These are phyloP conservation scores for Sinelater perroti DNA, from an alignment of 2,888 invertebrate species.

Conservation along the genomic window DNA sequence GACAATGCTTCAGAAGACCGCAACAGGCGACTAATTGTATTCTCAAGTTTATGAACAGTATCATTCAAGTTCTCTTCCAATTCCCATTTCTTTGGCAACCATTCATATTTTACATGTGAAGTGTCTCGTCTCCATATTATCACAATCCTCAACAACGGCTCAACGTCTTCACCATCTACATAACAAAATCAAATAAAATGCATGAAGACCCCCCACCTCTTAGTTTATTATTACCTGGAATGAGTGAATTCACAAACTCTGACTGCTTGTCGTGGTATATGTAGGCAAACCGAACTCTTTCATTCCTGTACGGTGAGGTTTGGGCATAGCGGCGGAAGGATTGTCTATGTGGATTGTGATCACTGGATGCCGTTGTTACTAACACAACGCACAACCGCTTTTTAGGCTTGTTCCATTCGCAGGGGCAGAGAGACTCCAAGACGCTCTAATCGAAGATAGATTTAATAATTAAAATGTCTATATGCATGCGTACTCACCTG, in stretches of 20 bases:
- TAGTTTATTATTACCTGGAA: constrained; percentile 62
- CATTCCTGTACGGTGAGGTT: constrained; percentile 70
- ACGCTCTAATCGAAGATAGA: constrained; percentile 67
- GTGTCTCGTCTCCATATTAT: constrained; percentile 90
- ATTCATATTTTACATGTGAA: constrained; percentile 89
- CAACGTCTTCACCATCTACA: constrained; percentile 67
- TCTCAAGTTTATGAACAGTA: constrained; percentile 76
- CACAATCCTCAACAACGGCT: constrained; percentile 80
- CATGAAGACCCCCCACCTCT: too few species aligned
- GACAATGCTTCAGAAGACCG: constrained; percentile 77
- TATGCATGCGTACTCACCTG: constrained; percentile 67
- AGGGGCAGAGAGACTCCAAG: constrained; percentile 87
- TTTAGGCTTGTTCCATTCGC: constrained; percentile 81
- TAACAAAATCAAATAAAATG: constrained; percentile 48
- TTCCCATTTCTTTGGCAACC: constrained; percentile 80
- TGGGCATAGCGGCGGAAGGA: constrained; percentile 77
- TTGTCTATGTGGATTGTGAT: constrained; percentile 70
- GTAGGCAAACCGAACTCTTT: constrained; percentile 86
- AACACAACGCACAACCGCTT: constrained; percentile 82
- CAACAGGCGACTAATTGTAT: constrained; percentile 75
- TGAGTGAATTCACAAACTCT: constrained; percentile 81
- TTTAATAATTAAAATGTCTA: too few species aligned
- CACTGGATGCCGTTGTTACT: constrained; percentile 71
- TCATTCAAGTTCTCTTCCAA: constrained; percentile 69
- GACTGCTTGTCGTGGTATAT: constrained; percentile 86